These are phyloP conservation scores for Chironex yamaguchii DNA, from an alignment of 30 jellyfish, hydroid and myxozoan genomes.

Conservation along the genomic window DNA sequence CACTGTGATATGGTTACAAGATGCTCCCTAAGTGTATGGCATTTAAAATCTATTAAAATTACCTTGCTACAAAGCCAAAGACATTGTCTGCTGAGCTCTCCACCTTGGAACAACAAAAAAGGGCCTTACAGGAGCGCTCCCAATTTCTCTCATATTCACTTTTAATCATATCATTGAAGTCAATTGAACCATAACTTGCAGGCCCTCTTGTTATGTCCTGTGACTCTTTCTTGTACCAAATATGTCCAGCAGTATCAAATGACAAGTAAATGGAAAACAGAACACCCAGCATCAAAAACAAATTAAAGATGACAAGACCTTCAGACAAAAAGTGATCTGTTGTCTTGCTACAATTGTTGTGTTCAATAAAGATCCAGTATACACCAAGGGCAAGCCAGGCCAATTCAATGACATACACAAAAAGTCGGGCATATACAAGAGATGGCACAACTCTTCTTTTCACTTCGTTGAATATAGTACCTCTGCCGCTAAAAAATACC, in stretches of 20 bases:
- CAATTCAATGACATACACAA: constrained; percentile 63
- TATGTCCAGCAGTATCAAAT: constrained; percentile 89
- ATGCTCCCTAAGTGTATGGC: too few species aligned
- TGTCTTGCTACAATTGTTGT: constrained; percentile 42
- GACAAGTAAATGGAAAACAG: constrained; percentile 55
- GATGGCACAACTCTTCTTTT: constrained; percentile 74
- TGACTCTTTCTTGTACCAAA: constrained; percentile 74
- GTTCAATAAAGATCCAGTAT: constrained; percentile 51
- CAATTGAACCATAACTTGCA: constrained; percentile 76
- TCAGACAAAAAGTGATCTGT: constrained; percentile 69
- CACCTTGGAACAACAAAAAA: constrained; percentile 86
- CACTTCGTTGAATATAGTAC: constrained; percentile 78
- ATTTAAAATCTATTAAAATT: background rate
- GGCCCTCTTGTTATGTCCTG: constrained; percentile 4
- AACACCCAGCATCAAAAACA: constrained; percentile 61
- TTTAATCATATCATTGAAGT: constrained; percentile 30
- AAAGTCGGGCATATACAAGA: constrained; percentile 69
- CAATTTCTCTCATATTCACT: constrained; percentile 73
- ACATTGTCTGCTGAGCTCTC: constrained; percentile 83
- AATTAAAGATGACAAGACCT: constrained; percentile 69
- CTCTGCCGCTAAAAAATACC: constrained; percentile 85
- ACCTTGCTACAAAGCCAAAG: constrained; percentile 82
- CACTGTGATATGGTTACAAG: too few species aligned
- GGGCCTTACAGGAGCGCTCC: constrained; percentile 68
- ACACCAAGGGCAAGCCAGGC: constrained; percentile 76